A percentile compares a stretch with the other conserved stretches of the same genome.
Conservation (phyloP, 2,113 vertebrate species). For the Phalacrocorax pelagicus region DNA sequence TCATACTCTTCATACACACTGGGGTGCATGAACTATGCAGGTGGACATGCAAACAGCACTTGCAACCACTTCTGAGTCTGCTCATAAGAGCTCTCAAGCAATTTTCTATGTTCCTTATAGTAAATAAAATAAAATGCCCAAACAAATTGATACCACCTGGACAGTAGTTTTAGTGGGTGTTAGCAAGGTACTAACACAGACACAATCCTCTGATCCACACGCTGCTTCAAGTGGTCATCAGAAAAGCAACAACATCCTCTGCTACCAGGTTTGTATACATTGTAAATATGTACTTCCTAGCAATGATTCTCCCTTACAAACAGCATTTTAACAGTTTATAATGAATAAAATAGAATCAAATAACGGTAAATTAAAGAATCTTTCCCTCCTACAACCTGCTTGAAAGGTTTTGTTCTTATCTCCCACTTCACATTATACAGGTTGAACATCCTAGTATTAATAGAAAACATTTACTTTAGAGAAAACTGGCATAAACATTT, state of each 20-base stretch:
- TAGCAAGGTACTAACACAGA: neutral
- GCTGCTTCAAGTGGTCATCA: neutral
- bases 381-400: neutral
- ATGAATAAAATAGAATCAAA: neutral
- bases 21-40: neutral
- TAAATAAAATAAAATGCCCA: neutral
- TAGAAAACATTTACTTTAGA: neutral
- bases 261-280: neutral
- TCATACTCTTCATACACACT: neutral
- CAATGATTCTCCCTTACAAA: neutral
- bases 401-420: neutral
- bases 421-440: neutral
- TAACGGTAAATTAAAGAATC: neutral
- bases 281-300: neutral
- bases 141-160: rapidly evolving
- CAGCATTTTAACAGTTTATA: neutral
- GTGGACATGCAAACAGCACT: neutral
- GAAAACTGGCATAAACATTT: neutral
- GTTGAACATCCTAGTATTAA: neutral
- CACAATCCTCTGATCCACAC: too few species aligned
- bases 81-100: neutral
- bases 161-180: neutral
- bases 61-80: neutral
- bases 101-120: neutral
- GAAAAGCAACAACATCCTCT: neutral